Evolutionary conservation across 2,888 invertebrate species (phyloP), one percentile per base, ranked within the genome.

Genomic region (Lysandra bellargus): DNA sequence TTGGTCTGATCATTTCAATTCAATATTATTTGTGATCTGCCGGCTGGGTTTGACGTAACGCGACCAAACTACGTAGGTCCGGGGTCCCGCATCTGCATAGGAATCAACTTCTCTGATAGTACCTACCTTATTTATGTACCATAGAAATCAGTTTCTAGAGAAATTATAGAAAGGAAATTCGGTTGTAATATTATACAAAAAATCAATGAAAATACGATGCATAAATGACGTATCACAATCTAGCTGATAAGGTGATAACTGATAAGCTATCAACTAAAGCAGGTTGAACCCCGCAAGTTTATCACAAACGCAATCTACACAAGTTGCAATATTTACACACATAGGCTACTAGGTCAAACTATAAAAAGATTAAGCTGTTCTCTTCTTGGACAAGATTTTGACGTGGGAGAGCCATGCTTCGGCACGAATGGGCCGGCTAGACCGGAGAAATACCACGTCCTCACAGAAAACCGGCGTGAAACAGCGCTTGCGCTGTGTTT

Each of bases 221-320:
- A 64, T 4, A 17, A 40, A 44, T 75, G 75, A 76, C 76, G 76
- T 76, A 17, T 53, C 53, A n/a, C n/a, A 6, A 49, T 14, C 23
- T 23, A 37, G 44, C 12, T 57, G 76, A 76, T 76, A 76, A 76
- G 23, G 75, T 5, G 76, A 49, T 76, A 76, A 49, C 33, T 14
- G 76, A 44, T 76, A 76, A 53, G 57, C 17, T 76, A 76, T 76
- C 76, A 57, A 57, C 30, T 14, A 17, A 14, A 76, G 33, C 53
- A 76, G 76, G 57, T 6, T 49, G 76, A 30, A 53, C 49, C 76
- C 49, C 53, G 44, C 5, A 33, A 33, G 12, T 14, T 75, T 49
- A 75, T 75, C 75, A 17, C 69, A 69, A 33, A 33, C 69, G 14
- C 33, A 33, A 69, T 33, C 69, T 64, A 37, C 33, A 23, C 23